These are phyloP conservation scores for Scaptomyza graminum DNA, from an alignment of 1,140 invertebrate species.

Conservation along the genomic window DNA sequence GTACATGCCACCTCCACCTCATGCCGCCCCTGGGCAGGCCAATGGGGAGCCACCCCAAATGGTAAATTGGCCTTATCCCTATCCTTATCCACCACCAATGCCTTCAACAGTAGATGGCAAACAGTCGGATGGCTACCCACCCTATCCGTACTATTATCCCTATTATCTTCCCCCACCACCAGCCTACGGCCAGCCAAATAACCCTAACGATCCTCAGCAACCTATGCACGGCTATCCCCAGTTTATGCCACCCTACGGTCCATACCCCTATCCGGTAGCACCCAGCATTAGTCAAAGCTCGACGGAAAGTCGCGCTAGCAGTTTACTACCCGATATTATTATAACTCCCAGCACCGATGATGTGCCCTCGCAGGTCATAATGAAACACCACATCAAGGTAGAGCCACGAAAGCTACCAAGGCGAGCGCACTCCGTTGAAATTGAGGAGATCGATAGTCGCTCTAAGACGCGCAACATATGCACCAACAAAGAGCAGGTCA, in stretches of 20 bases:
- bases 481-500: conserved; percentile 66
- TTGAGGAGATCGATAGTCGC: conserved; percentile 61
- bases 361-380: conserved; percentile 72
- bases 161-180: conserved; percentile 65
- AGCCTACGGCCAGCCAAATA: conserved; percentile 42
- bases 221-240: conserved; percentile 40
- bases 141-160: conserved; percentile 76
- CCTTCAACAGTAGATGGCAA: conserved; percentile 47
- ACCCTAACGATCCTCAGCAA: conserved; percentile 15
- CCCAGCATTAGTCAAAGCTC: conserved; percentile 75
- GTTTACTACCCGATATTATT: conserved; percentile 75
- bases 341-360: conserved; percentile 80
- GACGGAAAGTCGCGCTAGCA: conserved; percentile 69
- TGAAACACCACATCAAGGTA: conserved; percentile 75
- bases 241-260: conserved; percentile 64
- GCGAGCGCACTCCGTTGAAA: conserved; percentile 69
- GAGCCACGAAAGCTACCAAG: conserved; percentile 64
- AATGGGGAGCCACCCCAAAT: conserved; percentile 38
- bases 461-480: conserved; percentile 59
- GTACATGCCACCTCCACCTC: conserved; percentile 63
- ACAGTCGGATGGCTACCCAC: conserved; percentile 45
- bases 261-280: conserved; percentile 72
- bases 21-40: background rate
- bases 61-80: conserved; percentile 67
- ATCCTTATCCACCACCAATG: conserved; percentile 61